phyloP scores from a whole-genome alignment of 2,113 vertebrate genomes.

The Neolamprologus ventralis region DNA sequence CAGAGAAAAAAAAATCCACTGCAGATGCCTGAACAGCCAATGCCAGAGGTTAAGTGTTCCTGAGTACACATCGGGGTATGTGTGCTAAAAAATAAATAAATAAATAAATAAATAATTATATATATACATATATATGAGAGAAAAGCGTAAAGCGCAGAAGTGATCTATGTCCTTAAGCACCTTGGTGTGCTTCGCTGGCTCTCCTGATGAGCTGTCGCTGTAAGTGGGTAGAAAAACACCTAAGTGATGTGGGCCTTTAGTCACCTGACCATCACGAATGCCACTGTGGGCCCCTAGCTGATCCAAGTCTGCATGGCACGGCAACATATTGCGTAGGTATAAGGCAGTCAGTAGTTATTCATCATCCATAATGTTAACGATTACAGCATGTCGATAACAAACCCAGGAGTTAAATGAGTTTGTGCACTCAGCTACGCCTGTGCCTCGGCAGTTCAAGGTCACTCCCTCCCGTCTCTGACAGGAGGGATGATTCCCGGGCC shows the following conservation, averaged over 20 bases:
- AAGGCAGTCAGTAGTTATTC: conserved; percentile 65
- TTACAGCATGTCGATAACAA: conserved; percentile 73
- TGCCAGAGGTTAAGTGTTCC: conserved; percentile 43
- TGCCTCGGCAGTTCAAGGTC: conserved; percentile 68
- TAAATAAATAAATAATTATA: background rate
- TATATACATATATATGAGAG: fast-evolving
- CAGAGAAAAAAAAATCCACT: background rate
- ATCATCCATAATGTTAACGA: conserved; percentile 73
- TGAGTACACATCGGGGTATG: conserved; percentile 2
- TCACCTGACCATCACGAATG: conserved; percentile 32
- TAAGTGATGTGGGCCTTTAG: conserved; percentile 34
- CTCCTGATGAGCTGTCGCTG: conserved; percentile 23
- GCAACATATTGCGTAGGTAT: conserved; percentile 50
- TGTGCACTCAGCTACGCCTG: conserved; percentile 68
- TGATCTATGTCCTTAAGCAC: conserved; percentile 44
- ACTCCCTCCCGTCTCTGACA: conserved; percentile 51
- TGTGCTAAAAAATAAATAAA: background rate
- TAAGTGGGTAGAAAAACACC: conserved; percentile 47
- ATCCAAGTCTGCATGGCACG: background rate
- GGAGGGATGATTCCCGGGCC: conserved; percentile 66
- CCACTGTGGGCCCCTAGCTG: background rate
- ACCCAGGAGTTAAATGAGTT: conserved; percentile 72
- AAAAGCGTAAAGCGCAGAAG: background rate
- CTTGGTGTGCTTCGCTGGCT: background rate
- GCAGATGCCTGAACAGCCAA: conserved; percentile 22